A percentile compares a stretch with the other conserved stretches of the same genome.
phyloP scores from a whole-genome alignment of 2,797 vertebrate genomes.

The Myotis myotis region DNA sequence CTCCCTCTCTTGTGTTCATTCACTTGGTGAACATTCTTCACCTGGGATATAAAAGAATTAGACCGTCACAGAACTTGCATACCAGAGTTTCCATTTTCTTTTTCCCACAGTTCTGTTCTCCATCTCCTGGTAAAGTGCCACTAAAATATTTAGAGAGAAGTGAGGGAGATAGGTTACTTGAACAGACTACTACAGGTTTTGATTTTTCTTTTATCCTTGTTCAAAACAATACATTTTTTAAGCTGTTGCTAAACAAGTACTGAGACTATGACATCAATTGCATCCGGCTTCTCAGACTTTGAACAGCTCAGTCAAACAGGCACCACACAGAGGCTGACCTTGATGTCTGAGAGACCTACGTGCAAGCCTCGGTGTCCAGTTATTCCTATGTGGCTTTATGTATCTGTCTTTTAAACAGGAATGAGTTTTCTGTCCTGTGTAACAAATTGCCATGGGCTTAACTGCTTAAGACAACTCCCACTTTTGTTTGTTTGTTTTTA shows the following conservation, averaged over 20 bases:
- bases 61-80: background rate
- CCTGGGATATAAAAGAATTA: background rate
- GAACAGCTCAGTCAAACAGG: background rate
- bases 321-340: background rate
- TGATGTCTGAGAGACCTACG: background rate
- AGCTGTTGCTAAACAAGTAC: background rate
- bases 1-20: background rate
- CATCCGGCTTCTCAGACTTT: fast-evolving
- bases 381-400: background rate
- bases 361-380: background rate
- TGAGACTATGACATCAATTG: background rate
- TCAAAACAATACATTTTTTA: background rate
- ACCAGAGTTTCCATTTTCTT: background rate
- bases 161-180: background rate
- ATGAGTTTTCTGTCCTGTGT: background rate
- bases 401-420: background rate
- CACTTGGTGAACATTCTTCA: background rate
- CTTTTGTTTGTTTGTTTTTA: too few species aligned
- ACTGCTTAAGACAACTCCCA: background rate
- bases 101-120: background rate
- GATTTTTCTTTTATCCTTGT: background rate
- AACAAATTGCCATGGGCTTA: background rate
- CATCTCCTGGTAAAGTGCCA: background rate
- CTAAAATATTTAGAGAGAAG: background rate
- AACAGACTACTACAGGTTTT: background rate